These are phyloP conservation scores for Anolis sagrei DNA, from an alignment of 2,113 vertebrate species.

Conservation along the genomic window DNA sequence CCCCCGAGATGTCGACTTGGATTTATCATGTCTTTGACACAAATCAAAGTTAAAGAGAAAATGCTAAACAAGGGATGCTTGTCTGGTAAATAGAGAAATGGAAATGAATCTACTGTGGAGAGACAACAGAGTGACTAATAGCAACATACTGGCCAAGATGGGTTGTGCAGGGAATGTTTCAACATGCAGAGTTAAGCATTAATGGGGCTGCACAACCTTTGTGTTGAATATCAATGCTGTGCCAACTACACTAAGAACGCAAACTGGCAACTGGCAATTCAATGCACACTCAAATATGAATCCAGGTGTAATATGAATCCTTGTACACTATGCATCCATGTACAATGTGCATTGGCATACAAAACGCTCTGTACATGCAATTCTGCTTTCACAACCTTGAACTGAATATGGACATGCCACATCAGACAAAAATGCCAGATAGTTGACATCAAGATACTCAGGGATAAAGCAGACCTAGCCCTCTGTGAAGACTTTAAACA, in stretches of 20 bases:
- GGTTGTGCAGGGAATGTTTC: neutral
- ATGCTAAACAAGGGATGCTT: neutral
- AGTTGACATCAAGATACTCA: constrained; percentile 92
- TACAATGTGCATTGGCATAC: too few relatives aligned
- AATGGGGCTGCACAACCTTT: too few relatives aligned
- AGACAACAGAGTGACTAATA: neutral
- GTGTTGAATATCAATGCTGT: too few relatives aligned
- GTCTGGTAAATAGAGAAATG: neutral
- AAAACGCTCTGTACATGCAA: too few relatives aligned
- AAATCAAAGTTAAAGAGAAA: neutral
- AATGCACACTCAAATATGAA: too few relatives aligned
- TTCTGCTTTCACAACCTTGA: too few relatives aligned
- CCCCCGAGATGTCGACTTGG: neutral
- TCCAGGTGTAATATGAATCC: too few relatives aligned
- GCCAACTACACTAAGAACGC: too few relatives aligned
- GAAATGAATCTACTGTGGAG: neutral
- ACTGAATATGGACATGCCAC: too few relatives aligned
- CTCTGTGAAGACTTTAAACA: constrained; percentile 94
- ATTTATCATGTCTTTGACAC: neutral
- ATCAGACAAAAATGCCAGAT: too few relatives aligned
- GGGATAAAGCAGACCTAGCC: constrained; percentile 90
- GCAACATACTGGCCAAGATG: neutral
- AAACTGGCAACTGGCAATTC: too few relatives aligned
- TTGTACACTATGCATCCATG: too few relatives aligned
- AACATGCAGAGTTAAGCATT: neutral